Base-by-base conservation (phyloP, 2,113 vertebrate genomes). In the Onychorhynchus coronatus region DNA sequence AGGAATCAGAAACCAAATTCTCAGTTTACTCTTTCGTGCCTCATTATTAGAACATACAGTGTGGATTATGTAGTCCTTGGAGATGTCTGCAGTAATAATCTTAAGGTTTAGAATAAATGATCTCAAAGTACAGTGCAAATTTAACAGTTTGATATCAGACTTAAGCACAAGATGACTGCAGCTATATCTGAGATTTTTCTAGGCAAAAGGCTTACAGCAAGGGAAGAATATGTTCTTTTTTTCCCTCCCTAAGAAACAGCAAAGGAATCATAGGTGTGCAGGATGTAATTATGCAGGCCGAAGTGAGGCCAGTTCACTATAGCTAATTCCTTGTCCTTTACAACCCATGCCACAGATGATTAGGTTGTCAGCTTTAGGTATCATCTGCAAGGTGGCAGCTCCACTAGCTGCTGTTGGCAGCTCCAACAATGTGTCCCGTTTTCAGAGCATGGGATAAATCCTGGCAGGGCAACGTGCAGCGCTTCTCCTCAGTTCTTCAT, bases 301-400 rank as follows among this genome's bases (percentile, higher is more conserved):
- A 94, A 97, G 96, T 95, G 52, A 96, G 85, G 93, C 76, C 92
- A 91, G 52, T 86, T 94, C 83, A 78, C 68, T 66, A 21, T 27
- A 76, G 82, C 61, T 96, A 86, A 92, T 96, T 94, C 82, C 70
- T 83, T 83, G 50, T 77, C 50, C 87, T 79, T 93, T 84, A 46
- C 71, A n/a, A 80, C 62, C 88, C 68, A 61, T 93, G 82, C 88
- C 85, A 83, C 56, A 81, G 83, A 91, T 53, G 6, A 90, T 93
- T 81, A 61, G 79, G 59, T 61, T 95, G 72, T 72, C 75, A 81
- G 79, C 55, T 52, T 93, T 68, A 81, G 41, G 42, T 63, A 47
- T 84, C 68, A 27, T 49, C 61, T 61, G 31, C 80, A 72, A 81
- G 47, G 61, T 94, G 90, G 85, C 82, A 96, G 52, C 56, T 93